Percentiles rank a stretch among this genome's conserved stretches.
Conservation (phyloP, 2,797 vertebrate species). For the Chloroceryle amazona region DNA sequence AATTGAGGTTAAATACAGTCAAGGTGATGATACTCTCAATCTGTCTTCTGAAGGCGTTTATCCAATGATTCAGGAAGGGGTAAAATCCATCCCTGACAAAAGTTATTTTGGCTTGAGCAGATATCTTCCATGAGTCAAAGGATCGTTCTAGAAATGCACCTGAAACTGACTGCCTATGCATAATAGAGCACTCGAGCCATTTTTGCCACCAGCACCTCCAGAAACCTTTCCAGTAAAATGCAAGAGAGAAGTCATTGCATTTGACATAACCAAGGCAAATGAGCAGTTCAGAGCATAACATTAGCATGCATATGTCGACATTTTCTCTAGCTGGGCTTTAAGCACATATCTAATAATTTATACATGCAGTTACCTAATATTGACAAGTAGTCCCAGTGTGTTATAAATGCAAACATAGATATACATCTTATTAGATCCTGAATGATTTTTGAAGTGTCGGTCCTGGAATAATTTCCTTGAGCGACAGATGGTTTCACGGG, state of each 20-base stretch:
- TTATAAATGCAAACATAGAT: background rate
- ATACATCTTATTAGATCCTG: background rate
- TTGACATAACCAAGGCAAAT: background rate
- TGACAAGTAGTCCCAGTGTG: background rate
- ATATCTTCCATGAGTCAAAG: background rate
- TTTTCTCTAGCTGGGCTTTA: background rate
- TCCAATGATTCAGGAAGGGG: background rate
- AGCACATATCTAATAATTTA: background rate
- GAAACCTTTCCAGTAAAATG: background rate
- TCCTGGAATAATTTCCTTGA: background rate
- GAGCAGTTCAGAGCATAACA: background rate
- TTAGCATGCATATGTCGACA: background rate
- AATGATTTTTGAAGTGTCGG: background rate
- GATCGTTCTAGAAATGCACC: background rate
- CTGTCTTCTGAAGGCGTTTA: background rate
- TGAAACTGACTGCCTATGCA: background rate
- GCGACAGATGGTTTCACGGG: background rate
- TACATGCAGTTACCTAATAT: background rate
- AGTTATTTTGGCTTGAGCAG: background rate
- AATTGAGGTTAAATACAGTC: background rate
- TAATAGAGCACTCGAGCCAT: fast-evolving
- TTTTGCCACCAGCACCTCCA: background rate
- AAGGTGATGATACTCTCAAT: background rate
- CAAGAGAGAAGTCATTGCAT: background rate
- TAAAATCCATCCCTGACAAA: background rate